Evolutionary conservation across 2,113 vertebrate species (phyloP).

Genomic region (Austrofundulus limnaeus): DNA sequence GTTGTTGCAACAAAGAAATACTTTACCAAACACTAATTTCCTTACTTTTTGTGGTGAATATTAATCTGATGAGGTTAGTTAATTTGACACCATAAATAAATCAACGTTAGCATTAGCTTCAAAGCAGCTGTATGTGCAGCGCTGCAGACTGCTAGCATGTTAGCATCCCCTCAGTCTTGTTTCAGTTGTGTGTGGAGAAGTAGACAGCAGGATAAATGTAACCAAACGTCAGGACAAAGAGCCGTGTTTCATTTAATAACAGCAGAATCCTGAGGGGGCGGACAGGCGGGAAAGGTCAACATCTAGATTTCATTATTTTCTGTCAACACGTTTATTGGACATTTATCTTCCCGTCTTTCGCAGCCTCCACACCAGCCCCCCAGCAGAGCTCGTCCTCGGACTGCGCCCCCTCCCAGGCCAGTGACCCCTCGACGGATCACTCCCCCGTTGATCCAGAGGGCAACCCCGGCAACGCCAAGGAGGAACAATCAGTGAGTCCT

Average conservation of each 20-base stretch:
- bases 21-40: too few relatives aligned
- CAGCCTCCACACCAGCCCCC: slow-evolving; percentile 89
- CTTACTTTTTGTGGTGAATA: too few relatives aligned
- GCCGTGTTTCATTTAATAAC: slow-evolving; percentile 14
- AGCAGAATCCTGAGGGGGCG: slow-evolving; percentile 1
- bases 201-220: not conserved
- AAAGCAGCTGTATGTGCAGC: too few relatives aligned
- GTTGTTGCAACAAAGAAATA: too few relatives aligned
- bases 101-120: too few relatives aligned
- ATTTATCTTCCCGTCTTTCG: not conserved
- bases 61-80: too few relatives aligned
- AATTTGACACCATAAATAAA: too few relatives aligned
- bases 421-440: slow-evolving; percentile 76
- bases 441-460: slow-evolving; percentile 51
- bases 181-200: not conserved
- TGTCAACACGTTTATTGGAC: not conserved
- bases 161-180: not conserved
- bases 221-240: not conserved
- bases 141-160: too few relatives aligned
- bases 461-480: slow-evolving; percentile 41
- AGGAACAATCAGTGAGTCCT: slow-evolving; percentile 58
- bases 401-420: slow-evolving; percentile 85
- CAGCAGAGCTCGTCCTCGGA: slow-evolving; percentile 89
- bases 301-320: not conserved
- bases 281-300: slow-evolving; percentile 30